These are phyloP conservation scores for Notothenia coriiceps DNA, from an alignment of 2,113 vertebrate genomes.

Conservation along the genomic window DNA sequence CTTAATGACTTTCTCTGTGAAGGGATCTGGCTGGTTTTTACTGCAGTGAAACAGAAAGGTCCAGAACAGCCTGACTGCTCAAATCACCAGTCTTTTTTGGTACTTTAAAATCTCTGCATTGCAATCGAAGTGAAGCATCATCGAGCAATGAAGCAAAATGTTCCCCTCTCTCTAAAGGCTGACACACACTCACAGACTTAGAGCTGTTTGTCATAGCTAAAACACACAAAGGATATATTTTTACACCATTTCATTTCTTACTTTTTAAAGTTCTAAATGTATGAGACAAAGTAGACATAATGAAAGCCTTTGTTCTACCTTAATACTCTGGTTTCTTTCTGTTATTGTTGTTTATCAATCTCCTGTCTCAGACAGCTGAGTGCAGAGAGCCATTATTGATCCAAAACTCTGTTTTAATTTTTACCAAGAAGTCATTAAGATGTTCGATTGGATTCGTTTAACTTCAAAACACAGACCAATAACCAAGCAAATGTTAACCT, in stretches of 20 bases:
- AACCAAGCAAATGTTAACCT: conserved; percentile 59
- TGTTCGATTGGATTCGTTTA: conserved; percentile 61
- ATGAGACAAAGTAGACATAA: not conserved
- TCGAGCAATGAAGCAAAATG: not conserved
- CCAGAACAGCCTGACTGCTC: conserved; percentile 31
- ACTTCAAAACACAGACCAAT: conserved; percentile 62
- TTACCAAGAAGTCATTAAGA: conserved; percentile 44
- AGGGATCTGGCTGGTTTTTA: conserved; percentile 56
- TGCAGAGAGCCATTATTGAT: conserved; percentile 8
- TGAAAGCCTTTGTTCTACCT: not conserved
- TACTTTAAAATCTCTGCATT: conserved; percentile 6
- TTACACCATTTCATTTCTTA: not conserved
- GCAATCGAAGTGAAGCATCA: conserved; percentile 6
- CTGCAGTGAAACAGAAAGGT: conserved; percentile 54
- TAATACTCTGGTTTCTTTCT: not conserved
- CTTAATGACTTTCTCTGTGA: conserved; percentile 72
- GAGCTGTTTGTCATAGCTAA: not conserved
- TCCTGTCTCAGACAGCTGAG: not conserved
- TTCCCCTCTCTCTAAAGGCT: not conserved
- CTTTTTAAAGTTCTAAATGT: not conserved
- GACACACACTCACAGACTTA: not conserved
- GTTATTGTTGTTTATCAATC: not conserved
- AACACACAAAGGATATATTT: too few relatives aligned
- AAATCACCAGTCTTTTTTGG: conserved; percentile 22
- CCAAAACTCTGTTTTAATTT: not conserved